These are phyloP conservation scores for Caradrina kadenii DNA, from an alignment of 2,888 invertebrate species.

Conservation along the genomic window DNA sequence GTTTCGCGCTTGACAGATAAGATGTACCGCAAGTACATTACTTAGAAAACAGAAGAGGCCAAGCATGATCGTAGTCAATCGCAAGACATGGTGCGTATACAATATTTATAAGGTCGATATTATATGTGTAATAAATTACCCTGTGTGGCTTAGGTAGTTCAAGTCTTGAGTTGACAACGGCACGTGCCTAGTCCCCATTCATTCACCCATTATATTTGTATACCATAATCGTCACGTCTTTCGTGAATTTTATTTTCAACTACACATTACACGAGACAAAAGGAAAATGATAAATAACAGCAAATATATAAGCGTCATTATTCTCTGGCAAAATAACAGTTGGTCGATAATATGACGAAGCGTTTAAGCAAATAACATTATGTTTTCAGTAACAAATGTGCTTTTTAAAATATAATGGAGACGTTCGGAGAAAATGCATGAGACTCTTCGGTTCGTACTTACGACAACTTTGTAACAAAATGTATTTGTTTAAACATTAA, in stretches of 20 bases:
- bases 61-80: not conserved
- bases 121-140: not conserved
- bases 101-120: conserved; percentile 9
- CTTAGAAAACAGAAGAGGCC: not conserved
- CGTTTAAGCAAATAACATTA: conserved; percentile 51
- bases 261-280: conserved; percentile 43
- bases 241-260: conserved; percentile 60
- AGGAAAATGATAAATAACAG: conserved; percentile 56
- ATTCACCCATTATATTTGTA: conserved; percentile 56
- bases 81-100: not conserved
- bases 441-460: conserved; percentile 2
- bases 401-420: conserved; percentile 49
- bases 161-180: conserved; percentile 16
- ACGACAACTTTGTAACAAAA: conserved; percentile 42
- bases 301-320: conserved; percentile 59
- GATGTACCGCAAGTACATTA: not conserved
- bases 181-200: conserved; percentile 58
- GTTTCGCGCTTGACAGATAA: conserved; percentile 4
- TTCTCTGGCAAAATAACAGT: conserved; percentile 56
- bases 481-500: conserved; percentile 43
- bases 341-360: conserved; percentile 51
- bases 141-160: conserved; percentile 12
- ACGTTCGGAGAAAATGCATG: conserved; percentile 49
- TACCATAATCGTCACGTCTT: conserved; percentile 63
- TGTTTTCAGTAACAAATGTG: conserved; percentile 55